Base-by-base conservation (phyloP, 2,797 vertebrate genomes). In the Spea hammondii region DNA sequence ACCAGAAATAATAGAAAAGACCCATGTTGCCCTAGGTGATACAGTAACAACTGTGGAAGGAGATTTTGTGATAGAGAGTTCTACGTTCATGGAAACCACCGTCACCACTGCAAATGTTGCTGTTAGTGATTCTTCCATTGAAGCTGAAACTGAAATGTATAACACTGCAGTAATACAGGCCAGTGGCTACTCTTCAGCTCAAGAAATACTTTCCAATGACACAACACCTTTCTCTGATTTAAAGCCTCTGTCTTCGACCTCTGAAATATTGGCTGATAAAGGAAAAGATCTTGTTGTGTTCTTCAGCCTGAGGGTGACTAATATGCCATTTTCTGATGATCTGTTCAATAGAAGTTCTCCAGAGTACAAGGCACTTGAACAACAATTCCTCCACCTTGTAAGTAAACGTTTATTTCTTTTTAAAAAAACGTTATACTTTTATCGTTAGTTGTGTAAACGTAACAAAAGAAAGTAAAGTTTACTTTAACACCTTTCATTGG, bases 261-360 rank as follows among this genome's bases (percentile, higher is more conserved):
- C 91, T 70, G 89, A 92, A 92, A 95, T 93, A 49, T 88, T 84
- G 0, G 89, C 91, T 4, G 75, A 83, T 85, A 90, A 87, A 64
- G 92, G 92, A 79, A 89, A 86, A 70, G 96, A 98, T 78, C 89
- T 97, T 11, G 94, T 98, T 66, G 95, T 98, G 57, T 97, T 98
- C 91, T 96, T 98, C 90, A 97, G 95, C 82, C 86, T 97, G 72
- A 88, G 92, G 1, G 93, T 98, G 3, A 96, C 95, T 82, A 98
- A 97, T 89, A 89, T 97, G 92, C 88, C 89, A 84, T 99, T 99
- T 88, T 96, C 96, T 0, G 88, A 92, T 0, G 91, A 94, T 84
- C 93, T 99, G 60, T 99, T 96, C 91, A 95, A 99, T 73, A 95
- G 92, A 91, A 95, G 93, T 4, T 97, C 96, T 0, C 12, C 85